Conservation (phyloP, 2,113 vertebrate genomes). For the Callithrix jacchus region DNA sequence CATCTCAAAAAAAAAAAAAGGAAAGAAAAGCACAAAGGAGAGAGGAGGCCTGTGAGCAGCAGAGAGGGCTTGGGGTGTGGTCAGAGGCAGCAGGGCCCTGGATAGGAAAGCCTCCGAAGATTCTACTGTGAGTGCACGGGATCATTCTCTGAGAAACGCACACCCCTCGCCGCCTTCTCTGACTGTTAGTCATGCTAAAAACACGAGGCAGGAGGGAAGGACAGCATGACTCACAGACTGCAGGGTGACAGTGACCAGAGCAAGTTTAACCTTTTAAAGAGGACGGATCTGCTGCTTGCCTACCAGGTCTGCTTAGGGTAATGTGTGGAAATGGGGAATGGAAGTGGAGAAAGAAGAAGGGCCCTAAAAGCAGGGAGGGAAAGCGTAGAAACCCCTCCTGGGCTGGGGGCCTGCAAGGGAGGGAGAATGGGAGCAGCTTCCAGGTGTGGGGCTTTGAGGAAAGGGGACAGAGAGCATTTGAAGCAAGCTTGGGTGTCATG, state of each 20-base stretch:
- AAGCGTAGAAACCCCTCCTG: not conserved
- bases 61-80: not conserved
- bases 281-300: not conserved
- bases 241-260: constrained; percentile 43
- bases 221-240: not conserved
- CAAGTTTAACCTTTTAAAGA: constrained; percentile 7
- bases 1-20: too few relatives aligned
- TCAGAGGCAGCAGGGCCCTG: not conserved
- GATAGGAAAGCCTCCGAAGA: not conserved
- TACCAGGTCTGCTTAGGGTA: not conserved
- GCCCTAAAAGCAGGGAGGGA: too few relatives aligned
- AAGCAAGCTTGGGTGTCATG: not conserved
- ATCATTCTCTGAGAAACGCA: not conserved
- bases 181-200: not conserved
- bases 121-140: not conserved
- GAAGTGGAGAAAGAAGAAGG: not conserved
- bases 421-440: not conserved
- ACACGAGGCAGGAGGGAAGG: not conserved
- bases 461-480: not conserved
- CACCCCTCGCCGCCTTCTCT: not conserved
- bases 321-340: not conserved
- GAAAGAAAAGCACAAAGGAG: too few relatives aligned
- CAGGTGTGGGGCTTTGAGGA: not conserved
- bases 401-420: accelerated
- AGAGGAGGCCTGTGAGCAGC: not conserved